These are phyloP conservation scores for Hyperopisus bebe DNA, from an alignment of 2,113 vertebrate species.

Conservation along the genomic window DNA sequence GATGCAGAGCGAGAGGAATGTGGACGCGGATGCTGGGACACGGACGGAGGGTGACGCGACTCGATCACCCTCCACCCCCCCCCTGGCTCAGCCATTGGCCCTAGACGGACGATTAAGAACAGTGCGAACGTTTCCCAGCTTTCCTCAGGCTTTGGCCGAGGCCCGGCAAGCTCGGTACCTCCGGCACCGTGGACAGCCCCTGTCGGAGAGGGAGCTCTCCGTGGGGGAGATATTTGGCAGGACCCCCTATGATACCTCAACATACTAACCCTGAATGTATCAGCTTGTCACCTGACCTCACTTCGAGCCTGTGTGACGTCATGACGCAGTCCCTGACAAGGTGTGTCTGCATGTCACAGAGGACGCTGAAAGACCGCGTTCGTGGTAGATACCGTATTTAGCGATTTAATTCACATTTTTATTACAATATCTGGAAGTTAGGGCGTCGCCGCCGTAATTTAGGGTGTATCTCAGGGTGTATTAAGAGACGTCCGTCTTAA, in stretches of 20 bases:
- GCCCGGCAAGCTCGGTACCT: conserved; percentile 58
- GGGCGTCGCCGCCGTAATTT: not conserved
- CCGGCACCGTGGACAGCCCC: conserved; percentile 45
- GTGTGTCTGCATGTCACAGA: not conserved
- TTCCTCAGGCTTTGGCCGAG: conserved; percentile 47
- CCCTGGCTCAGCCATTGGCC: conserved; percentile 16
- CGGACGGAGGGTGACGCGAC: conserved; percentile 12
- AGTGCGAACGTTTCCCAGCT: conserved; percentile 41
- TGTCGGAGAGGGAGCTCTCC: conserved; percentile 50
- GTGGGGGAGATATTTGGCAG: conserved; percentile 43
- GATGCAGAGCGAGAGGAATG: conserved; percentile 12
- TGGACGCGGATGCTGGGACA: conserved; percentile 9
- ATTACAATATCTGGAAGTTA: not conserved
- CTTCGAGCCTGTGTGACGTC: not conserved
- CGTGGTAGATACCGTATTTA: not conserved
- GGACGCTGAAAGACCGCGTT: not conserved
- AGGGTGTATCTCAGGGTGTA: not conserved
- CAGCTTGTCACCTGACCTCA: not conserved
- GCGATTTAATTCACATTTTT: not conserved
- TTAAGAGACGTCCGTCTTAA: not conserved
- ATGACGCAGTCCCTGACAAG: not conserved
- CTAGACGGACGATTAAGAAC: conserved; percentile 33
- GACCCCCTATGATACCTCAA: conserved; percentile 17
- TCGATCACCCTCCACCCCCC: not conserved
- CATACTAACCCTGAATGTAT: not conserved